phyloP scores from a whole-genome alignment of 2,797 vertebrate species.

The Sebastes minor region DNA sequence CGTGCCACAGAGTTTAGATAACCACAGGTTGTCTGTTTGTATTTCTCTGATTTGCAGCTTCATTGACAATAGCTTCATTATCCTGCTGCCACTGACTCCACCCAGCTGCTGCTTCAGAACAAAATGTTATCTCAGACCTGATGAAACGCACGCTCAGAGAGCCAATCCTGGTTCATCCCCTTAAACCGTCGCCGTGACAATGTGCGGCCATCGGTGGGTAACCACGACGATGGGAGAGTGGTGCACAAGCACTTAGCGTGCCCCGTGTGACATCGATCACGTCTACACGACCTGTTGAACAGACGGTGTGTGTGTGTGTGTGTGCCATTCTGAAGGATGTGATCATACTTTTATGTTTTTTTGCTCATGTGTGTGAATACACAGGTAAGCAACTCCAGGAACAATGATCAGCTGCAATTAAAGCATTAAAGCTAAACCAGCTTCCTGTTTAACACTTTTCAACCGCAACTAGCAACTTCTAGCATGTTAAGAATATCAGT shows the following conservation, averaged over 20 bases:
- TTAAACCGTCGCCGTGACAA: slow-evolving; percentile 27
- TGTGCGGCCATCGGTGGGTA: slow-evolving; percentile 21
- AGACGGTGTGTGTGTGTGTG: neutral
- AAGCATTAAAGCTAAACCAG: neutral
- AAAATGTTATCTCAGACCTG: neutral
- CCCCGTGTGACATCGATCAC: slow-evolving; percentile 27
- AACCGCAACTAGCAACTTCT: neutral
- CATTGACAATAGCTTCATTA: slow-evolving; percentile 33
- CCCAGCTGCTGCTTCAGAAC: neutral
- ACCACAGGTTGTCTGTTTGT: slow-evolving; percentile 39
- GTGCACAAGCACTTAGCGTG: slow-evolving; percentile 18
- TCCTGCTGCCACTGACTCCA: neutral
- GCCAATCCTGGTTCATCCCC: slow-evolving; percentile 24
- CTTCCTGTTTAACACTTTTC: neutral
- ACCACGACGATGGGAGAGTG: slow-evolving; percentile 39
- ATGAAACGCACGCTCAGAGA: slow-evolving; percentile 1
- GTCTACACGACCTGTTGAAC: slow-evolving; percentile 17
- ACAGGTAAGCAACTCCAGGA: neutral
- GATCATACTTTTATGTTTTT: neutral
- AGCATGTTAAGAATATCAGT: neutral
- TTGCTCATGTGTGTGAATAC: neutral
- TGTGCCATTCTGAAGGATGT: neutral
- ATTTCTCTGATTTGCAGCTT: slow-evolving; percentile 29
- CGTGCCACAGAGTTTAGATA: slow-evolving; percentile 8
- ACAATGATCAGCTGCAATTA: neutral